Conservation (phyloP, 2,888 invertebrate species). For the Crossocerus cetratus region DNA sequence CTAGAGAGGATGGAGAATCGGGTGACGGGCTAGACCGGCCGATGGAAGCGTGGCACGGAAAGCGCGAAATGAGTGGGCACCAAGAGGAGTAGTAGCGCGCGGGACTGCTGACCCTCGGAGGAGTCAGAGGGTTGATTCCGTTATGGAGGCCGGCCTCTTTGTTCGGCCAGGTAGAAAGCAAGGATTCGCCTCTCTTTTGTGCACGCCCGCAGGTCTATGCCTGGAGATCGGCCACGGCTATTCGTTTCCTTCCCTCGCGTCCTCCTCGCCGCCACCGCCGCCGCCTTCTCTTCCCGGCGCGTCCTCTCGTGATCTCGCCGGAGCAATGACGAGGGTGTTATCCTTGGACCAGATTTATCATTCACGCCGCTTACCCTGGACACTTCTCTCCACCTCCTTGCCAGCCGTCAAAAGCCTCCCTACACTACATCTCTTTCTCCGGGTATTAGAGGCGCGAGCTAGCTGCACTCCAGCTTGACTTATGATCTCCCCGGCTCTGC, state of each 20-base stretch:
- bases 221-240: constrained; percentile 51
- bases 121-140: constrained; percentile 60
- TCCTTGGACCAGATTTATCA: constrained; percentile 65
- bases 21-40: background rate
- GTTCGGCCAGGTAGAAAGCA: constrained; percentile 66
- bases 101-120: constrained; percentile 31
- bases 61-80: constrained; percentile 24
- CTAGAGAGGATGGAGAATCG: background rate
- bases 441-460: too few species aligned
- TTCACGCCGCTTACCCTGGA: constrained; percentile 31
- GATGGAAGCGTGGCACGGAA: background rate
- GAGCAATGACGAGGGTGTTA: constrained; percentile 63
- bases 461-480: too few species aligned
- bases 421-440: too few species aligned
- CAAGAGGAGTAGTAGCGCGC: constrained; percentile 3
- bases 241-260: constrained; percentile 50
- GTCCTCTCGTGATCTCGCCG: constrained; percentile 60
- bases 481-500: too few species aligned
- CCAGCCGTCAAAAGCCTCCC: too few species aligned
- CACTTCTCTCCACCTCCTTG: too few species aligned
- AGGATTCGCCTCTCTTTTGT: constrained; percentile 61
- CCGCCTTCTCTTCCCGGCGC: constrained; percentile 34
- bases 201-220: constrained; percentile 55
- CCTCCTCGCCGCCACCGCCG: too few species aligned
- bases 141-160: constrained; percentile 60